These are phyloP conservation scores for Platyscelio sp. DNA, from an alignment of 2,888 invertebrate genomes.

Conservation along the genomic window DNA sequence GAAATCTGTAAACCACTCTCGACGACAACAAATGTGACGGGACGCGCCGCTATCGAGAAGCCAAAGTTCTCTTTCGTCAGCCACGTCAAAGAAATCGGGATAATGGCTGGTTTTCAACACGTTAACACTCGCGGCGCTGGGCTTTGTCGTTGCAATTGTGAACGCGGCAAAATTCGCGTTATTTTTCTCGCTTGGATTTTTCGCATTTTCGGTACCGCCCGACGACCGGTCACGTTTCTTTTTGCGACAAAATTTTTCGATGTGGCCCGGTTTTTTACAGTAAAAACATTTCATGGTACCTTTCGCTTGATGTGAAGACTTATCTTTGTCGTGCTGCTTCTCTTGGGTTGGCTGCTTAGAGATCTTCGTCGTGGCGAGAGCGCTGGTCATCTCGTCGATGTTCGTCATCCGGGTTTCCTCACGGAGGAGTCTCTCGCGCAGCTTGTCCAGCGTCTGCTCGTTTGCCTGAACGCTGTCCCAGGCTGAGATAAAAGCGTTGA, in stretches of 20 bases:
- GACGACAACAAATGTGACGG: conserved; percentile 6
- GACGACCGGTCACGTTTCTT: background rate
- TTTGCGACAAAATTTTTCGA: background rate
- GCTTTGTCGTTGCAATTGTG: background rate
- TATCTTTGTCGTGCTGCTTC: too few relatives aligned
- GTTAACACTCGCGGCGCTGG: background rate
- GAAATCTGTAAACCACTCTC: conserved; percentile 27
- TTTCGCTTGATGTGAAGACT: background rate
- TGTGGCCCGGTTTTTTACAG: background rate
- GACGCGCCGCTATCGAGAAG: too few relatives aligned
- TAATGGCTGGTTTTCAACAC: background rate
- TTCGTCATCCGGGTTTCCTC: too few relatives aligned
- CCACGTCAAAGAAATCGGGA: background rate
- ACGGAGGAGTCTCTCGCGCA: too few relatives aligned
- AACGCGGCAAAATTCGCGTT: background rate
- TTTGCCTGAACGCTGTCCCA: too few relatives aligned
- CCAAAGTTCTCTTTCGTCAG: background rate
- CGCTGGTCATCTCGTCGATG: too few relatives aligned
- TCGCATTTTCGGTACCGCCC: background rate
- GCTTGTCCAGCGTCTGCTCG: too few relatives aligned
- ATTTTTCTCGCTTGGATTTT: background rate
- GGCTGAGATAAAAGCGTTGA: too few relatives aligned
- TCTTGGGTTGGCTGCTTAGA: too few relatives aligned
- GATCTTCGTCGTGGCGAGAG: too few relatives aligned
- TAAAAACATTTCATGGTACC: background rate